Base-by-base conservation (phyloP, 2,888 invertebrate genomes). In the Meandrusa payeni region DNA sequence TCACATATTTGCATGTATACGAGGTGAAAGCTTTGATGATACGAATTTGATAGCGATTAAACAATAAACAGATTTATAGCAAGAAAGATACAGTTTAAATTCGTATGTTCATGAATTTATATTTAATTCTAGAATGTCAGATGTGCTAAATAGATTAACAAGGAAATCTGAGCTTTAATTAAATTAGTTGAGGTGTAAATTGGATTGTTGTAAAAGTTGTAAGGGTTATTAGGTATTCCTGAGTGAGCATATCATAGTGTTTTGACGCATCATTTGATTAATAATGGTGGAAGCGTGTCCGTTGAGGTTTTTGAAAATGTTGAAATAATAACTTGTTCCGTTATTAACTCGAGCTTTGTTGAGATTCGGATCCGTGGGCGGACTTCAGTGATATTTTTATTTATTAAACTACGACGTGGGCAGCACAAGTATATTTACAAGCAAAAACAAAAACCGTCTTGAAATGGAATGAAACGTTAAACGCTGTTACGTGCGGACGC, bases 261-360 rank as follows among this genome's bases (percentile, higher is more conserved):
- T 86, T 74, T 87, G 87, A 86, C 87, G 82, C 77, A 78, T 70
- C 64, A 50, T 70, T 77, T 85, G 87, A 87, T 86, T 85, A 86
- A 85, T 87, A 85, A 86, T 81, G 86, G 82, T 74, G 68, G 64
- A 63, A 64, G 70, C 75, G 67, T 82, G 86, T 82, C 69, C 75
- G 68, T 59, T 72, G 61, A 52, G 54, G 55, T 52, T 65, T 70
- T 76, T 75, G 62, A 61, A 68, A 65, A 69, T 79, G 72, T 76
- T 72, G 77, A 70, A 68, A 68, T 67, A 62, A 61, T 62, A 72
- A 71, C 76, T 65, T 77, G 79, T 76, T 72, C 61, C 70, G 71
- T 66, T 74, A 76, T 72, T 69, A 74, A 71, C 27, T 3, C 24
- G 37, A 26, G 38, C n/a, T 27, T 32, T 33, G 24, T 43, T 43